A percentile compares a stretch with the other conserved stretches of the same genome.
Evolutionary conservation across 2,888 invertebrate genomes (phyloP).

Genomic region (Unio delphinus): DNA sequence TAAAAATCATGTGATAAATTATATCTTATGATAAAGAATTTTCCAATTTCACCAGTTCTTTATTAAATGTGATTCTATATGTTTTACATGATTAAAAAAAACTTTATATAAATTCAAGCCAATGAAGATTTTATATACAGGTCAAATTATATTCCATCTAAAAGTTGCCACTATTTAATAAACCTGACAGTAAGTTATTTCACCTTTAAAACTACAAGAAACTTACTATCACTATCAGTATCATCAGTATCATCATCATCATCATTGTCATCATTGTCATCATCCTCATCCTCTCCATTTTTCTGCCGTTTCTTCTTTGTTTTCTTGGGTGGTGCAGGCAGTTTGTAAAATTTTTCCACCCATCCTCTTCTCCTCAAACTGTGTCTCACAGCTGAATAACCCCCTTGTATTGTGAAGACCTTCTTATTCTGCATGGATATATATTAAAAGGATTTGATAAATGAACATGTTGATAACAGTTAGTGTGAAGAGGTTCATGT

Average conservation of each 20-base stretch:
- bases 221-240: conserved; percentile 53
- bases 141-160: background rate
- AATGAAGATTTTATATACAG: background rate
- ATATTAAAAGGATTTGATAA: background rate
- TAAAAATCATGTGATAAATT: no score
- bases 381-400: conserved; percentile 68
- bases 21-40: no score
- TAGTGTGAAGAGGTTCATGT: no score
- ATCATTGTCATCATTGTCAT: conserved; percentile 62
- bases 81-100: no score
- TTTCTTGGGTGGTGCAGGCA: conserved; percentile 51
- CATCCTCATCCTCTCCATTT: conserved; percentile 54
- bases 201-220: background rate
- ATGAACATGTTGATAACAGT: no score
- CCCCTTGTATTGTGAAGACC: conserved; percentile 71
- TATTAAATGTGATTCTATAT: no score
- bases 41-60: no score
- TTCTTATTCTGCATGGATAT: conserved; percentile 59
- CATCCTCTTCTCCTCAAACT: conserved; percentile 68
- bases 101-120: background rate
- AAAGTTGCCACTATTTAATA: background rate
- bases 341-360: conserved; percentile 71
- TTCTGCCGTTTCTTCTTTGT: conserved; percentile 43
- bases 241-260: conserved; percentile 64
- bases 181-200: background rate